Percentiles rank a stretch among this genome's conserved stretches.
Evolutionary conservation across 2,113 vertebrate genomes (phyloP).

Genomic region (Myotis brandtii): DNA sequence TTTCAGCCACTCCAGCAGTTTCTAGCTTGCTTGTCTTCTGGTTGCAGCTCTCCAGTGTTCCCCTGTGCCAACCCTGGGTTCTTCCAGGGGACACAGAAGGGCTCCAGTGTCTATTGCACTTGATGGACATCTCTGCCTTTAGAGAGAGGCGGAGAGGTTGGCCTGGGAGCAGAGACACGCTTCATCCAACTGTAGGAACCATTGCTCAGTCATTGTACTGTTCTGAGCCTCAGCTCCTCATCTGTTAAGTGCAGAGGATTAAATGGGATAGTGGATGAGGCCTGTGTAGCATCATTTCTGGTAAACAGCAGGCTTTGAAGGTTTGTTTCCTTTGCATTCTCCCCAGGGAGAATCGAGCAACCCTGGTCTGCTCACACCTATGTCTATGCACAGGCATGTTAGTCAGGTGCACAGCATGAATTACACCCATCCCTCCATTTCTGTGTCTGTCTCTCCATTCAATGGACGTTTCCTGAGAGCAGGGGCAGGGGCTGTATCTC

Average conservation of each 20-base stretch:
- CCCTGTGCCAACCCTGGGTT: not conserved
- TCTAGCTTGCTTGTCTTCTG: not conserved
- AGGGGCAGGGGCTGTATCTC: not conserved
- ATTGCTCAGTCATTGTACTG: not conserved
- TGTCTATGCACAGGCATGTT: too few relatives aligned
- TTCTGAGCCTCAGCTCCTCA: not conserved
- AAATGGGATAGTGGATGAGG: not conserved
- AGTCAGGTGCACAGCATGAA: not conserved
- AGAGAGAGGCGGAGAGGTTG: not conserved
- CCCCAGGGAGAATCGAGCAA: not conserved
- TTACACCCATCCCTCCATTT: not conserved
- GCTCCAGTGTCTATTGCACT: fast-evolving
- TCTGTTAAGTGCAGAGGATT: not conserved
- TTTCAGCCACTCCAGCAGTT: not conserved
- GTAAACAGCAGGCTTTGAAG: not conserved
- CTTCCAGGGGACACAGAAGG: too few relatives aligned
- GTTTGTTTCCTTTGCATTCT: not conserved
- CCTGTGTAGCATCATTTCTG: not conserved
- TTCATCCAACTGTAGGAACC: not conserved
- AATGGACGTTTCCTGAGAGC: not conserved
- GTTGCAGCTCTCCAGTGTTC: not conserved
- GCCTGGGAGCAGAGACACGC: not conserved
- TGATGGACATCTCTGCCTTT: not conserved
- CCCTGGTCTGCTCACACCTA: not conserved
- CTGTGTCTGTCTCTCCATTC: not conserved